These are phyloP conservation scores for Pollenia amentaria DNA, from an alignment of 2,888 invertebrate genomes.

Conservation along the genomic window DNA sequence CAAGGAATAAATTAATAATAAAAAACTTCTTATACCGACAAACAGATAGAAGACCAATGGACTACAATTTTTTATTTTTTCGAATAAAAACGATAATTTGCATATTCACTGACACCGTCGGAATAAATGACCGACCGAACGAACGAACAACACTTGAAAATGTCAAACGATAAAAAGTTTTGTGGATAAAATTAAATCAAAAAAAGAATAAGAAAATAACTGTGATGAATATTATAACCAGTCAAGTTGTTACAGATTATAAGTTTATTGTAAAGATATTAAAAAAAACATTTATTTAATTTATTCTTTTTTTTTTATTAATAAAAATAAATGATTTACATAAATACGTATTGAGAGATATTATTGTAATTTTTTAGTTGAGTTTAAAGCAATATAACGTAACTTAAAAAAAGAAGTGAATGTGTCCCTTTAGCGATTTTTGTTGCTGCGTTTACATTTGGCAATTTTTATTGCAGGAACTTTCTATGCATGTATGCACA, in stretches of 20 bases:
- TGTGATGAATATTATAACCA: conserved; percentile 6
- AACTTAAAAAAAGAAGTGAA: no score
- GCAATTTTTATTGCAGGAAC: no score
- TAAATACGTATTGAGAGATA: no score
- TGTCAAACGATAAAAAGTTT: conserved; percentile 15
- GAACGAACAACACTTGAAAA: conserved; percentile 9
- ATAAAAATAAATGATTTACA: no score
- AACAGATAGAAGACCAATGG: background rate
- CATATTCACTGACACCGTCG: conserved; percentile 1
- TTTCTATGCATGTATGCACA: no score
- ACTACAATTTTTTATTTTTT: background rate
- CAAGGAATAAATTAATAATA: conserved; percentile 10
- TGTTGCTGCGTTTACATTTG: no score
- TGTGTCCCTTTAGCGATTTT: no score
- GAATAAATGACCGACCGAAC: background rate
- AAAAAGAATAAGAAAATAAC: background rate
- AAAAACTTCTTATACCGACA: conserved; percentile 5
- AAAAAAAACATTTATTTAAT: background rate
- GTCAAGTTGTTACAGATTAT: background rate
- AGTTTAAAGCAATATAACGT: no score
- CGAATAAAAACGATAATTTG: conserved; percentile 21
- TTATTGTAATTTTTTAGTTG: no score
- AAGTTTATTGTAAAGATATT: conserved; percentile 4
- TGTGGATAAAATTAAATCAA: background rate
- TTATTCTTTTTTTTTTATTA: background rate